phyloP scores from a whole-genome alignment of 2,888 invertebrate species.

The Drosophila planitibia region DNA sequence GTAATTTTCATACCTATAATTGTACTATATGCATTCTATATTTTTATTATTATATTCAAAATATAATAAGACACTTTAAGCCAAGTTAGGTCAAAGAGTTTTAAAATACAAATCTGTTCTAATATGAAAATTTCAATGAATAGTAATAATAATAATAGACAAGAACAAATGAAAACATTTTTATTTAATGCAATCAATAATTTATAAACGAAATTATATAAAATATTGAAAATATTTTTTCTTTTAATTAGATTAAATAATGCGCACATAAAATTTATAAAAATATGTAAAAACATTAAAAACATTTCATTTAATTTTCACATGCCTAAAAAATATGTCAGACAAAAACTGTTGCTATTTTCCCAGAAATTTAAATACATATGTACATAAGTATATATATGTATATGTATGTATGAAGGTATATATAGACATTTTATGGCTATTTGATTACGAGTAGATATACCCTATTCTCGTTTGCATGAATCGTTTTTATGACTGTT shows the following conservation, averaged over 20 bases:
- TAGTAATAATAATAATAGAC: neutral
- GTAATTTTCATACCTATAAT: neutral
- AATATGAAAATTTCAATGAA: neutral
- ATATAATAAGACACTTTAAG: neutral
- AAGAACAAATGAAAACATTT: neutral
- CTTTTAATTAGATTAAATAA: neutral
- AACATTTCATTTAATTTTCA: neutral
- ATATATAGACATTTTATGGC: neutral
- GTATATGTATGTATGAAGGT: neutral
- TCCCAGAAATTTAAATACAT: neutral
- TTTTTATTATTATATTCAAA: neutral
- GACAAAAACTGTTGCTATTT: neutral
- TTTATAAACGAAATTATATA: neutral
- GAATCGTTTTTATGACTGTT: neutral
- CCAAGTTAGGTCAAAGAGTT: rapidly evolving
- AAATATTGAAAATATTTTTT: neutral
- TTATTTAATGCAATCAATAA: neutral
- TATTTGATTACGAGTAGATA: neutral
- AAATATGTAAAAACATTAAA: neutral
- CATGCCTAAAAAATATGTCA: neutral
- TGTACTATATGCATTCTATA: neutral
- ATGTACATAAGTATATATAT: too few species aligned
- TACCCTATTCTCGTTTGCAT: neutral
- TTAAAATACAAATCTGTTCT: neutral
- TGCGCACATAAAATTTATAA: neutral